Conservation (phyloP, 2,113 vertebrate species). For the Strigops habroptila region DNA sequence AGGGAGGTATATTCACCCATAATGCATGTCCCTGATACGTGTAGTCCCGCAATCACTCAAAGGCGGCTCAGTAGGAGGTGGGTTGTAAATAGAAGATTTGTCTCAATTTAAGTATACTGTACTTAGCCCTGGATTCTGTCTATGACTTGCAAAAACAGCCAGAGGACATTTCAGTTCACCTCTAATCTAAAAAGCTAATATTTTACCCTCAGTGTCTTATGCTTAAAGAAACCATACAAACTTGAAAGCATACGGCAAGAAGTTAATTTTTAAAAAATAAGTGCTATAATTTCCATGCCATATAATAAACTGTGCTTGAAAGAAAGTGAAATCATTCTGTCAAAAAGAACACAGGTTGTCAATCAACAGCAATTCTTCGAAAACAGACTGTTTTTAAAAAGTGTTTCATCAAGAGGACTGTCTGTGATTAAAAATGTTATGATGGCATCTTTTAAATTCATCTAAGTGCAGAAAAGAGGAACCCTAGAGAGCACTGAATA, state of each 20-base stretch:
- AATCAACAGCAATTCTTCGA: background rate
- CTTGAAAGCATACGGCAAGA: background rate
- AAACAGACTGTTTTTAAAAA: background rate
- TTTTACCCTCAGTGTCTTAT: background rate
- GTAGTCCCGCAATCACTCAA: background rate
- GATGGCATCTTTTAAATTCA: background rate
- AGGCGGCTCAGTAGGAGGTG: background rate
- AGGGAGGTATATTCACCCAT: background rate
- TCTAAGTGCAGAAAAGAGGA: background rate
- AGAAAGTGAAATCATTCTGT: background rate
- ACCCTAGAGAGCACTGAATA: background rate
- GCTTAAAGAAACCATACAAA: background rate
- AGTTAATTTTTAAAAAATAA: background rate
- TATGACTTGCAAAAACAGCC: background rate
- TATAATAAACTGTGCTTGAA: background rate
- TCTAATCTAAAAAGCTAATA: background rate
- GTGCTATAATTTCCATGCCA: background rate
- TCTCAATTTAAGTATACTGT: background rate
- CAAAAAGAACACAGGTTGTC: background rate
- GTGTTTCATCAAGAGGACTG: background rate
- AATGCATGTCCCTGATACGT: background rate
- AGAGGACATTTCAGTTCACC: background rate
- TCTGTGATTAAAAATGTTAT: background rate
- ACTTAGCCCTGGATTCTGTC: background rate
- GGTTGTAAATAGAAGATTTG: background rate